Base-by-base conservation (phyloP, 2,797 vertebrate species). In the Ctenochaetus hawaiiensis region DNA sequence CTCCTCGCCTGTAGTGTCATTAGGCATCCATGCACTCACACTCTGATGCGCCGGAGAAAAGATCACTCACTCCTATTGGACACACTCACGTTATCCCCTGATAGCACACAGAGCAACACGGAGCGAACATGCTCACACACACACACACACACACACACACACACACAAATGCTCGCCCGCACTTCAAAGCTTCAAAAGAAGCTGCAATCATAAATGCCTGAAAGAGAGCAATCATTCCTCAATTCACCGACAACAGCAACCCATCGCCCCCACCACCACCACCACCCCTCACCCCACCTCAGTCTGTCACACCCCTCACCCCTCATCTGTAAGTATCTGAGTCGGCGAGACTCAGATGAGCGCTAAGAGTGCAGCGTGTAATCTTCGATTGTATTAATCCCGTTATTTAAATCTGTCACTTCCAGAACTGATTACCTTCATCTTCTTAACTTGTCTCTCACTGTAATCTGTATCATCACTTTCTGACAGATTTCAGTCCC, bases 371-470 rank as follows among this genome's bases (percentile, higher is more conserved):
- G 67, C 44, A 48, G 75, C 57, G 20, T 66, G 79, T 88, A 89
- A 91, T 91, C 82, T 91, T 72, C 43, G 3, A 89, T 90, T 70
- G 53, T 77, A 88, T 84, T 91, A 91, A 90, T 86, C 88, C 83
- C 78, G 72, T 85, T 87, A 81, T 86, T 84, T 78, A 89, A 89
- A 88, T 82, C 85, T 87, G 86, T 84, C 84, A 51, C 75, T 83
- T 82, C 57, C 81, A 67, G 81, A 88, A 89, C 81, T 89, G 90
- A 90, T 90, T 93, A 88, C 82, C 84, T 84, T 87, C 84, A 84
- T 88, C 87, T 87, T 80, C 80, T 90, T 87, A 88, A 89, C 86
- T 81, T 75, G 82, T 80, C 78, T 85, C 67, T 74, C 72, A 64
- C 72, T 78, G 67, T 91, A 87, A 92, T 90, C 88, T 90, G 81